phyloP scores from a whole-genome alignment of 1,140 invertebrate species.

The Solenopsis fugax region DNA sequence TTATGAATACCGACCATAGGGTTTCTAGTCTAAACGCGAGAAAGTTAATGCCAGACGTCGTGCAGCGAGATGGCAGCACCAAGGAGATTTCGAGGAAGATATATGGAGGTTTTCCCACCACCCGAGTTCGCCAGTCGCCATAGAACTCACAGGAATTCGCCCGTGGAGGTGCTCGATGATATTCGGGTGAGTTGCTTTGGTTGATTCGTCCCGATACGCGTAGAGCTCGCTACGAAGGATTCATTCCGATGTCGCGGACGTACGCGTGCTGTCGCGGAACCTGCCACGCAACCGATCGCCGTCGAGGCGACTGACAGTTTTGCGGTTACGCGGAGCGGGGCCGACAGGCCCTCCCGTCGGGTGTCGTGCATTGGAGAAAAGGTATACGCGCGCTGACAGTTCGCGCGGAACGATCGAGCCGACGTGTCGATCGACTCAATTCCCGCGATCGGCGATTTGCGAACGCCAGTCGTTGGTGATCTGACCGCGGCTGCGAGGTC shows the following conservation, averaged over 20 bases:
- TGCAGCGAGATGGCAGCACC: slow-evolving; percentile 38
- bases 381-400: slow-evolving; percentile 50
- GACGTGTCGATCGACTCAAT: not conserved
- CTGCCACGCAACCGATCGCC: not conserved
- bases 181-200: slow-evolving; percentile 70
- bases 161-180: slow-evolving; percentile 68
- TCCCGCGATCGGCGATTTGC: slow-evolving; percentile 29
- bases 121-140: slow-evolving; percentile 58
- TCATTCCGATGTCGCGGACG: not conserved
- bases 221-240: not conserved
- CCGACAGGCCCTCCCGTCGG: slow-evolving; percentile 41
- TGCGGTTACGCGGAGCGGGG: slow-evolving; percentile 42
- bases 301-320: slow-evolving; percentile 53
- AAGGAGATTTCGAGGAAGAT: not conserved
- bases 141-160: slow-evolving; percentile 68
- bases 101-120: slow-evolving; percentile 30
- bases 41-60: not conserved
- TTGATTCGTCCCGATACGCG: slow-evolving; percentile 55
- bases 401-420: not conserved
- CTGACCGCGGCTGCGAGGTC: not conserved
- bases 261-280: too few relatives aligned
- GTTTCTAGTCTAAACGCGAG: not conserved
- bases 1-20: too few relatives aligned
- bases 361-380: slow-evolving; percentile 23
- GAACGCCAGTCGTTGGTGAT: not conserved